Conservation (phyloP, 2,113 vertebrate genomes). For the Eidolon helvum region DNA sequence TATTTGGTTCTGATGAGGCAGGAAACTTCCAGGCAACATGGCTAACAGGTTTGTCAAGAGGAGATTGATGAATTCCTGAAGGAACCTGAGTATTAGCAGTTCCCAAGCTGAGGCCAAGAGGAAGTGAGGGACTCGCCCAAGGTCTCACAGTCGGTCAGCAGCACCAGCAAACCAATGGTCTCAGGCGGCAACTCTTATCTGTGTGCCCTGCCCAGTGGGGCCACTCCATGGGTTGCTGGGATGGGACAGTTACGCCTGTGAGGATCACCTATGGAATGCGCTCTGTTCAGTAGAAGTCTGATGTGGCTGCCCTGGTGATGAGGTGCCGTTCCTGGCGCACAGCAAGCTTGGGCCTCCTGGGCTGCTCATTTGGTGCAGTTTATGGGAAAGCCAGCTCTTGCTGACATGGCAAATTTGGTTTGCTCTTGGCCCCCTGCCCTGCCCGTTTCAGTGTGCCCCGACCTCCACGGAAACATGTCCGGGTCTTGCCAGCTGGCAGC, state of each 20-base stretch:
- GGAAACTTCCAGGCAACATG: neutral
- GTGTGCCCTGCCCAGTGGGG: neutral
- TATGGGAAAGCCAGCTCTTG: slow-evolving; percentile 19
- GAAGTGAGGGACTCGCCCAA: neutral
- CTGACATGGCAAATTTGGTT: slow-evolving; percentile 24
- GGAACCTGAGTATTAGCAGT: neutral
- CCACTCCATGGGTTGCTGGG: neutral
- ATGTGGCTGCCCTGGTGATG: slow-evolving; percentile 21
- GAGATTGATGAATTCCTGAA: neutral
- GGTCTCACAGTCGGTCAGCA: neutral
- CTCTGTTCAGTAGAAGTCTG: neutral
- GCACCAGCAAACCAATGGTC: neutral
- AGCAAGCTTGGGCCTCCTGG: neutral
- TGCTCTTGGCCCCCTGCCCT: neutral
- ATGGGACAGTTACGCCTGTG: neutral
- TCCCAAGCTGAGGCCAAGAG: neutral
- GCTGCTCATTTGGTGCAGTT: neutral
- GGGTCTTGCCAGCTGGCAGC: slow-evolving; percentile 2
- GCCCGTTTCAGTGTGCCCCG: neutral
- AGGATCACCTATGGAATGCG: neutral
- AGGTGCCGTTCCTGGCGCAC: slow-evolving; percentile 19
- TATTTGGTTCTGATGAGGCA: neutral
- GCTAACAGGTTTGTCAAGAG: neutral
- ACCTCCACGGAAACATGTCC: neutral
- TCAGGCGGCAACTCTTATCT: neutral